Base-by-base conservation (phyloP, 2,113 vertebrate genomes). In the Sinocyclocheilus anophthalmus region DNA sequence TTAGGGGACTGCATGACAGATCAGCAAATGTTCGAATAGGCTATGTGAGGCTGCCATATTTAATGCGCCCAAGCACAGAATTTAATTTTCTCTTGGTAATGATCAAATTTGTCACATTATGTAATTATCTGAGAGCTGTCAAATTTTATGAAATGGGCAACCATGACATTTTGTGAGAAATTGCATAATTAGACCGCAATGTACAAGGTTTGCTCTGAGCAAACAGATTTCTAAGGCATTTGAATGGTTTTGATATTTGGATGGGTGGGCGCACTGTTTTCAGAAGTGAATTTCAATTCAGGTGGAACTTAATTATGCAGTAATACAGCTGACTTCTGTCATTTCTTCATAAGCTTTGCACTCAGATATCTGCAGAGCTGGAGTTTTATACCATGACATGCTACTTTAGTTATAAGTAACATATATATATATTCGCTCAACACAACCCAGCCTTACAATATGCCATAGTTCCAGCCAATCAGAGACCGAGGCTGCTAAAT, bases 41-140 rank as follows among this genome's bases (percentile, higher is more conserved):
- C 82, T 42, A 12, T 85, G 69, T 77, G 72, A 89, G 77, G 82
- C 78, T 65, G 80, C 70, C 78, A 85, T 89, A 70, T 72, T 42
- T 85, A 85, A 85, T 85, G 78, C 39, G 83, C 61, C 72, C 88
- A 78, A 84, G 85, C 59, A 57, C 63, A 82, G 85, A 87, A 89
- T 81, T 88, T 84, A 76, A 88, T 88, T 88, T 87, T 86, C 82
- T 86, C 45, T 77, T 55, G 76, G 85, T 85, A 88, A 88, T 88
- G 87, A 88, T 88, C 87, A 85, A 81, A 88, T 87, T 88, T 84
- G 84, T 89, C 84, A 81, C 78, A 87, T 87, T 88, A 83, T 83
- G 70, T 85, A 89, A 89, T 89, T 83, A 89, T 89, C 85, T 89
- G 53, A 87, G 77, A 85, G 77, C 85, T 84, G 83, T 86, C 79